Conservation (phyloP, 2,797 vertebrate species). For the Schizopygopsis pylzovi region DNA sequence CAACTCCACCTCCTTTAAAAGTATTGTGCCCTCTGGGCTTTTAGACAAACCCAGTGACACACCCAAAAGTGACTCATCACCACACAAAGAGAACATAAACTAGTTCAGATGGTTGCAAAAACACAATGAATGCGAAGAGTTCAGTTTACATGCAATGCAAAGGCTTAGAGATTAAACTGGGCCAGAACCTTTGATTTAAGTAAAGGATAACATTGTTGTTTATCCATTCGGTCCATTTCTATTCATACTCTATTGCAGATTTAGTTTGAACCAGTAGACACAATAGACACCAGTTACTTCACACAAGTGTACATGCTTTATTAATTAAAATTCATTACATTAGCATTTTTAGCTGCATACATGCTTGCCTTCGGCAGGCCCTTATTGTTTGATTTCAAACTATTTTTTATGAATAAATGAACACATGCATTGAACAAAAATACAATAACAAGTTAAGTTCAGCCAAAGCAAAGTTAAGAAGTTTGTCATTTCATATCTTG, state of each 20-base stretch:
- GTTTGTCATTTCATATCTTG: background rate
- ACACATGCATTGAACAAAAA: background rate
- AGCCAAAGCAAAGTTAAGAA: background rate
- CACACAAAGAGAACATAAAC: conserved; percentile 28
- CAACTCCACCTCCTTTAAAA: conserved; percentile 24
- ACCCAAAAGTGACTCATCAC: conserved; percentile 23
- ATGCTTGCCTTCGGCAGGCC: background rate
- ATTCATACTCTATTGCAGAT: background rate
- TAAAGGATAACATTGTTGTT: background rate
- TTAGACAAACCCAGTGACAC: conserved; percentile 40
- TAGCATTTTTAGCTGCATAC: background rate
- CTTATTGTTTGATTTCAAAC: background rate
- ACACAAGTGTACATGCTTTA: background rate
- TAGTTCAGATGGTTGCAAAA: conserved; percentile 4
- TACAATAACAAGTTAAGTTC: background rate
- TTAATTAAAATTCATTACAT: background rate
- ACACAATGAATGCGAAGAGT: background rate
- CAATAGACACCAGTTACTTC: background rate
- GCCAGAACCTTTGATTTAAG: background rate
- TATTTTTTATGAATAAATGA: background rate
- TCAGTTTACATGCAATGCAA: background rate
- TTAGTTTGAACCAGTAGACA: background rate
- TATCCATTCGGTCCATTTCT: background rate
- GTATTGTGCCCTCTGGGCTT: conserved; percentile 28
- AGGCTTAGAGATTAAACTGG: background rate